These are phyloP conservation scores for Gastrophryne carolinensis DNA, from an alignment of 2,797 vertebrate genomes.

Conservation along the genomic window DNA sequence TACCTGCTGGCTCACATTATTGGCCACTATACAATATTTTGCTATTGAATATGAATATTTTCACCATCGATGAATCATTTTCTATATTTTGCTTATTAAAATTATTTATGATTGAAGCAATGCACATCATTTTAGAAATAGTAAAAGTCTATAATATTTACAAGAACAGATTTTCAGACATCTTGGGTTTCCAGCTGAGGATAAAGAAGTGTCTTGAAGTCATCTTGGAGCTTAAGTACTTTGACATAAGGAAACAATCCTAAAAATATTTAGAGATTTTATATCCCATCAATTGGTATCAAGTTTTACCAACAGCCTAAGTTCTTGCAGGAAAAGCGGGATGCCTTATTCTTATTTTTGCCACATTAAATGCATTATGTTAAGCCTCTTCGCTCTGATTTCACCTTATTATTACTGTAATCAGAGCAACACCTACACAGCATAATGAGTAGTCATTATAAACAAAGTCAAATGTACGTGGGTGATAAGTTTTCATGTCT, in stretches of 20 bases:
- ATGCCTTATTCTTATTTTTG: constrained; percentile 18
- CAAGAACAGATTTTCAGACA: background rate
- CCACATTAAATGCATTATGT: constrained; percentile 47
- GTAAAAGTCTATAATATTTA: background rate
- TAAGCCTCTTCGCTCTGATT: constrained; percentile 46
- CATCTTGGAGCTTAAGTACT: background rate
- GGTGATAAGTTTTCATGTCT: constrained; percentile 46
- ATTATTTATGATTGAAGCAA: too few species aligned
- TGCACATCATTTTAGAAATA: too few species aligned
- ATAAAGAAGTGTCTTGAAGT: background rate
- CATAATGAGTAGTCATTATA: constrained; percentile 45
- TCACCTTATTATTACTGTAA: constrained; percentile 48
- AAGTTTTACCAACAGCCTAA: constrained; percentile 33
- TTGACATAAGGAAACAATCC: constrained; percentile 29
- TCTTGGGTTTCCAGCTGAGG: background rate
- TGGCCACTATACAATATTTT: too few species aligned
- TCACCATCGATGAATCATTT: too few species aligned
- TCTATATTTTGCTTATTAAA: too few species aligned
- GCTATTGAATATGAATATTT: too few species aligned
- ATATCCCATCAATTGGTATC: constrained; percentile 18
- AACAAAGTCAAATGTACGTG: constrained; percentile 51
- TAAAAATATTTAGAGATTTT: constrained; percentile 42
- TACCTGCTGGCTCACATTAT: too few species aligned
- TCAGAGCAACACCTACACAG: constrained; percentile 53
- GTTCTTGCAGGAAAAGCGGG: background rate